Evolutionary conservation across 2,888 invertebrate species (phyloP), one percentile per base, ranked within the genome.

Genomic region (Apeira syringaria): DNA sequence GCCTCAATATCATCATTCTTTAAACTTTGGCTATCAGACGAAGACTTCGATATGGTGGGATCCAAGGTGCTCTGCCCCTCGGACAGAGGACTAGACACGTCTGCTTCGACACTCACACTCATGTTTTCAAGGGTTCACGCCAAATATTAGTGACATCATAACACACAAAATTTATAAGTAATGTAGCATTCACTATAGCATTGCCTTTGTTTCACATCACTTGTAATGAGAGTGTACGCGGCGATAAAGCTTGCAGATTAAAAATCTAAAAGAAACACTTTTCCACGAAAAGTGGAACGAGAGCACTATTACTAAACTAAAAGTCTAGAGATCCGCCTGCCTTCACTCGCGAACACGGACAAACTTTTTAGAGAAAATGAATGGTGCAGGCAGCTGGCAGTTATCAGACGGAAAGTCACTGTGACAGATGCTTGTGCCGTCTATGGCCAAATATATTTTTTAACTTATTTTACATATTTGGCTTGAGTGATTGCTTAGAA

Each of bases 261-360:
- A 61, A 74, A 68, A 68, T 15, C 57, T 61, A 68, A 57, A 61
- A 77, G 77, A 66, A 78, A 74, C 68, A 69, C 56, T 72, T 71
- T 77, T n/a, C n/a, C n/a, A 17, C 66, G 70, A 86, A 85, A 87
- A 87, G 82, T 85, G 84, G 85, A 88, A 84, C 79, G 85, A 87
- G 87, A 81, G 76, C 84, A 74, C 63, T n/a, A n/a, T n/a, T n/a
- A n/a, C n/a, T 69, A 74, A 72, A 62, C 53, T 58, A 78, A 79
- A 74, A 71, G 64, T 61, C 61, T 20, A 55, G 60, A 74, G 70
- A 74, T 84, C 79, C 80, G 74, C 80, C 83, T 84, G 79, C 80
- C 83, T 84, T 79, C 76, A 79, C 77, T 71, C 68, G 66, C 75
- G 64, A 69, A 59, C 63, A 65, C 69, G 68, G 66, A 69, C 68